Evolutionary conservation across 2,888 invertebrate genomes (phyloP), one percentile per base, ranked within the genome.

Genomic region (Tenodera sinensis): DNA sequence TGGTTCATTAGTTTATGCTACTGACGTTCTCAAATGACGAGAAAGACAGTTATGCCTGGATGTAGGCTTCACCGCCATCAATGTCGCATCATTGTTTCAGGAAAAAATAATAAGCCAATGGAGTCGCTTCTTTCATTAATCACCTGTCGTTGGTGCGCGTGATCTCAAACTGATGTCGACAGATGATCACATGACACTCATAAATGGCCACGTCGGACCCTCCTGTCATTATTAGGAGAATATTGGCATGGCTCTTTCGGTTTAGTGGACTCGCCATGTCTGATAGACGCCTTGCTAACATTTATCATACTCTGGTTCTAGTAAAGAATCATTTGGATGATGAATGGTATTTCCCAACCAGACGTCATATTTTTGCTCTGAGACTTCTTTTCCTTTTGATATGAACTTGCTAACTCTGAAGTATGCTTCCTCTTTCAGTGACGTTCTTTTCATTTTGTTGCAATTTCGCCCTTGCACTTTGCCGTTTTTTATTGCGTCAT

Each of bases 71-170:
- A 71, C 54, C 4, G 12, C 2, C 8, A 71, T 25, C 20, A 20
- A 25, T 71, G 25, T 71, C 25, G 20, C 54, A 6, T 71, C 54
- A 71, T 71, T 71, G 54, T 71, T 71, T 42, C 20, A 25, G 54
- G 54, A 15, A 71, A 20, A 71, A 71, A 71, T 71, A 71, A 71
- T 71, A 71, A 71, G 87, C 87, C 82, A 87, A 87, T 87, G 83
- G 83, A 82, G 82, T 12, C 34, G 81, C n/a, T 28, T 87, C 12
- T 87, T 87, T 83, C 87, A 87, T 87, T 87, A 87, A 87, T 87
- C 83, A 87, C 87, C 28, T 87, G 87, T 34, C 87, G 82, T 87
- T 28, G 30, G n/a, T 86, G 34, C 7, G 34, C 34, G 20, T 54
- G 54, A 71, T 71, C 54, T 71, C 54, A 25, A 71, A 71, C 20